These are phyloP conservation scores for Charina bottae DNA, from an alignment of 2,113 vertebrate species.

Conservation along the genomic window DNA sequence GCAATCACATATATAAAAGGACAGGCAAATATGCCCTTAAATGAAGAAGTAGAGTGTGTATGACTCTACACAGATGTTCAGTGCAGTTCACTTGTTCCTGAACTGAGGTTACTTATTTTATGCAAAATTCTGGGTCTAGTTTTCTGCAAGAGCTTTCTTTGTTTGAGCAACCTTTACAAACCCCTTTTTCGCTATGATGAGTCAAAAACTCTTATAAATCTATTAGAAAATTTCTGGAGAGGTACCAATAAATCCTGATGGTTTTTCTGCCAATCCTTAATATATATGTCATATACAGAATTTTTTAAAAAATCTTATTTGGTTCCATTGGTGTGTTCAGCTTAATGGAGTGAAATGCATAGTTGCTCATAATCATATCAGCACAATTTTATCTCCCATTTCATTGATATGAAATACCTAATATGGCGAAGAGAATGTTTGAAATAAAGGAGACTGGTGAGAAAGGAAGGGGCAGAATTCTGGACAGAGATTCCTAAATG, in stretches of 20 bases:
- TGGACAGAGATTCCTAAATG: slow-evolving; percentile 11
- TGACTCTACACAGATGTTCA: not conserved
- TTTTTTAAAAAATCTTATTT: slow-evolving; percentile 39
- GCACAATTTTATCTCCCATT: slow-evolving; percentile 38
- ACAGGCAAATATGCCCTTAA: not conserved
- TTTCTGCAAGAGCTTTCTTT: not conserved
- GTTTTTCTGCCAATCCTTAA: slow-evolving; percentile 14
- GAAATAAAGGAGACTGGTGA: slow-evolving; percentile 32
- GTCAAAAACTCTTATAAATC: not conserved
- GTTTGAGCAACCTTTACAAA: not conserved
- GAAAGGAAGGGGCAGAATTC: not conserved
- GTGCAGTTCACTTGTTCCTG: not conserved
- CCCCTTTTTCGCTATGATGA: not conserved
- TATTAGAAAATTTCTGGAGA: not conserved
- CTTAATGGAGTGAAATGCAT: slow-evolving; percentile 52
- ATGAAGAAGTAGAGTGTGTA: not conserved
- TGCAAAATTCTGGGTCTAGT: not conserved
- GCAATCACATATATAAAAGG: not conserved
- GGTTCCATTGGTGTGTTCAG: slow-evolving; percentile 54
- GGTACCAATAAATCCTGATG: no score
- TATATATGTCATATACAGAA: slow-evolving; percentile 30
- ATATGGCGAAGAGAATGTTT: slow-evolving; percentile 40
- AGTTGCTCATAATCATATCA: slow-evolving; percentile 28
- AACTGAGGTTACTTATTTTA: not conserved
- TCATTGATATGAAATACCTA: slow-evolving; percentile 23